Conservation (phyloP, 2,888 invertebrate species). For the Hyles lineata region DNA sequence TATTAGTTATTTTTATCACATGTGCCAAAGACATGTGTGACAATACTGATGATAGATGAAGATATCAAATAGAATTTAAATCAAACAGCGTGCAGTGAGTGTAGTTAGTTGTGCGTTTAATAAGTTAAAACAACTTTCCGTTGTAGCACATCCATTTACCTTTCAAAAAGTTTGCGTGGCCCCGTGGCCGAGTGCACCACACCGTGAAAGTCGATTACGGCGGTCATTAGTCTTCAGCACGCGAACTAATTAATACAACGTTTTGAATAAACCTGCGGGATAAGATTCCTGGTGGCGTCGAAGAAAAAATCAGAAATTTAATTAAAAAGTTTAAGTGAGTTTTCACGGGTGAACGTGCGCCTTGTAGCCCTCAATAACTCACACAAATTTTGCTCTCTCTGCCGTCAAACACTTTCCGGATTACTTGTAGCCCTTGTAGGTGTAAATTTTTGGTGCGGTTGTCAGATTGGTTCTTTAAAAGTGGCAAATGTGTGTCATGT, state of each 20-base stretch:
- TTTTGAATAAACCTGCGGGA: constrained; percentile 76
- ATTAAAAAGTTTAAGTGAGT: constrained; percentile 84
- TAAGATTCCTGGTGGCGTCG: constrained; percentile 67
- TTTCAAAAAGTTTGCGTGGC: constrained; percentile 46
- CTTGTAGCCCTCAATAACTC: constrained; percentile 73
- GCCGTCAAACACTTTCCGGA: constrained; percentile 29
- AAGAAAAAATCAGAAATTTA: constrained; percentile 80
- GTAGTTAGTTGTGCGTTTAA: constrained; percentile 12
- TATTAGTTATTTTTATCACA: neutral
- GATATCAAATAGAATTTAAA: neutral
- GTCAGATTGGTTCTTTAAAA: neutral
- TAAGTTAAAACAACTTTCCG: constrained; percentile 24
- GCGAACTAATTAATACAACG: constrained; percentile 79
- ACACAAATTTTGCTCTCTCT: constrained; percentile 71
- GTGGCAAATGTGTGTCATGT: constrained; percentile 5
- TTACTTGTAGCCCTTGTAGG: neutral
- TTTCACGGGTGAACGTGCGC: constrained; percentile 78
- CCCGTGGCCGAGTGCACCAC: constrained; percentile 50
- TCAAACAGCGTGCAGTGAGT: neutral
- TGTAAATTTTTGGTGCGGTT: neutral
- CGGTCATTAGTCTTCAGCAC: constrained; percentile 73
- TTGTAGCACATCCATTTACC: constrained; percentile 43
- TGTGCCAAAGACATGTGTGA: neutral
- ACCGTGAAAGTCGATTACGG: constrained; percentile 70
- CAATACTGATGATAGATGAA: neutral